These are phyloP conservation scores for Lissonota sp. DNA, from an alignment of 2,888 invertebrate genomes.

Conservation along the genomic window DNA sequence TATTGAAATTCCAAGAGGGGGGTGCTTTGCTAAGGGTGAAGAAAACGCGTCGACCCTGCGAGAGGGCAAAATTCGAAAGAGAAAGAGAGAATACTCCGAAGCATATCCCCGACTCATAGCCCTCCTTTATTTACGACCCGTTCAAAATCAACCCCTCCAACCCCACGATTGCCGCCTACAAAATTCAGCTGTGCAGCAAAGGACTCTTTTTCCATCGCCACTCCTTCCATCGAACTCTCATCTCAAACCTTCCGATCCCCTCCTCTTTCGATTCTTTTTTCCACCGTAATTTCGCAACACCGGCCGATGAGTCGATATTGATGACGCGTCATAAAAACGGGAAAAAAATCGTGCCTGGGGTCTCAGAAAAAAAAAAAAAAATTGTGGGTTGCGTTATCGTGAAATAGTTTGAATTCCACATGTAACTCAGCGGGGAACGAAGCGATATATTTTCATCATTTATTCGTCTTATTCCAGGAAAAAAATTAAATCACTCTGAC, in stretches of 20 bases:
- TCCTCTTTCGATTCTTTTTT: slow-evolving; percentile 1
- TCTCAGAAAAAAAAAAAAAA: background rate
- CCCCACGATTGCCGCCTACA: slow-evolving; percentile 27
- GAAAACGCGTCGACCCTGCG: slow-evolving; percentile 28
- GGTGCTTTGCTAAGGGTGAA: slow-evolving; percentile 34
- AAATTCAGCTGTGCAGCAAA: slow-evolving; percentile 50
- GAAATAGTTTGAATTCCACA: no score
- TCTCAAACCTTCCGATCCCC: slow-evolving; percentile 38
- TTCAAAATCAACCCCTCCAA: slow-evolving; percentile 44
- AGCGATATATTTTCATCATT: no score
- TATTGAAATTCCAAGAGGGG: slow-evolving; percentile 72
- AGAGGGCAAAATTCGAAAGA: slow-evolving; percentile 23
- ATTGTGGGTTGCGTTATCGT: no score
- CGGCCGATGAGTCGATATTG: slow-evolving; percentile 45
- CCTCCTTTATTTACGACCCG: slow-evolving; percentile 59
- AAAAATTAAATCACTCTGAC: background rate
- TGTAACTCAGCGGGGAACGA: no score
- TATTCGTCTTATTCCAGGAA: background rate
- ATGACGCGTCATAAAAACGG: slow-evolving; percentile 22
- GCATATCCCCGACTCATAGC: slow-evolving; percentile 36
- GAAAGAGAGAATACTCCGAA: slow-evolving; percentile 37
- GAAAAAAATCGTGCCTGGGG: background rate
- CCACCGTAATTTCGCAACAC: slow-evolving; percentile 15
- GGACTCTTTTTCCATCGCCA: slow-evolving; percentile 26
- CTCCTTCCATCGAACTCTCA: slow-evolving; percentile 57